These are phyloP conservation scores for Turritopsis rubra DNA, from an alignment of 30 jellyfish, hydroid and myxozoan genomes.

Conservation along the genomic window DNA sequence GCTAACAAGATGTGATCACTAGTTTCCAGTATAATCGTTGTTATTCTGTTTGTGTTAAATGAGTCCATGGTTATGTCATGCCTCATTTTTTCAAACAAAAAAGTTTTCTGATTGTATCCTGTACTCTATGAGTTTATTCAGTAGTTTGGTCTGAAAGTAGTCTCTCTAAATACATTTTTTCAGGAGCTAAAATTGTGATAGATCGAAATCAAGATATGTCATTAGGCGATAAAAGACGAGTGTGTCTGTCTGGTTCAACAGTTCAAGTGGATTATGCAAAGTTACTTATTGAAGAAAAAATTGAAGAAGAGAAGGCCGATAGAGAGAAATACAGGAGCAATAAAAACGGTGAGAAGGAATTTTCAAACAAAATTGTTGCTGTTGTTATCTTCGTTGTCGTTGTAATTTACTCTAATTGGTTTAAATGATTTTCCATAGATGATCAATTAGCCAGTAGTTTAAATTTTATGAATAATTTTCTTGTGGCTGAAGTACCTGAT, in stretches of 20 bases:
- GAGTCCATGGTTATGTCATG: too few relatives aligned
- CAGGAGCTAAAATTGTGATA: conserved; percentile 63
- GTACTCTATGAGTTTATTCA: too few relatives aligned
- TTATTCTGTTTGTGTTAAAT: too few relatives aligned
- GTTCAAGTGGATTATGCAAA: conserved; percentile 65
- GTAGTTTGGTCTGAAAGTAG: background rate
- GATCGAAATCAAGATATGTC: conserved; percentile 32
- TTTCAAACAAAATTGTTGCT: background rate
- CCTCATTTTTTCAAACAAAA: too few relatives aligned
- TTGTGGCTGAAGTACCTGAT: conserved; percentile 39
- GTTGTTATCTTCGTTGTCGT: background rate
- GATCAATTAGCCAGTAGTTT: conserved; percentile 20
- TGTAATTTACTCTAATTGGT: background rate
- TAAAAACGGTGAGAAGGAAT: background rate
- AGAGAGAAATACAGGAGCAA: background rate
- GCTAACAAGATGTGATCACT: too few relatives aligned
- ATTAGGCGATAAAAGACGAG: conserved; percentile 31
- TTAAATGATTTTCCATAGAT: background rate
- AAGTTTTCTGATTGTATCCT: too few relatives aligned
- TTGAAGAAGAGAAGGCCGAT: conserved; percentile 25
- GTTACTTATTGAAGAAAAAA: conserved; percentile 53
- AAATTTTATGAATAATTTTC: conserved; percentile 28
- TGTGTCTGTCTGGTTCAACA: conserved; percentile 42
- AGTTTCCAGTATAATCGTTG: too few relatives aligned
- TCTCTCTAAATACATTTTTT: background rate